phyloP scores from a whole-genome alignment of 2,797 vertebrate genomes.

The Tauraco hartlaubi region DNA sequence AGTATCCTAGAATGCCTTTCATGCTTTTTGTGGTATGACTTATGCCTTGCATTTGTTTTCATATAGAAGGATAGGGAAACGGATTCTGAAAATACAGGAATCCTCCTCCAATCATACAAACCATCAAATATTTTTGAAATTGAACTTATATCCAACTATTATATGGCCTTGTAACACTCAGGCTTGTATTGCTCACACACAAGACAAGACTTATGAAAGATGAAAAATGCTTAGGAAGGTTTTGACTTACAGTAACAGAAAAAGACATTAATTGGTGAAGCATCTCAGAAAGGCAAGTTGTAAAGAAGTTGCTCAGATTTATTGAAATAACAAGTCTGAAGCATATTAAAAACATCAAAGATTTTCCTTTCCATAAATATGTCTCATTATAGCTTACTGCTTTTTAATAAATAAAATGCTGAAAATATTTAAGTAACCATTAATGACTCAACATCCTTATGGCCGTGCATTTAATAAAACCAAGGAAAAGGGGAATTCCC shows the following conservation, averaged over 20 bases:
- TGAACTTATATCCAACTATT: not conserved
- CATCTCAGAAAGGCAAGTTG: not conserved
- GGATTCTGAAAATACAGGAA: not conserved
- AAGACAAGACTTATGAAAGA: not conserved
- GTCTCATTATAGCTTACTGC: not conserved
- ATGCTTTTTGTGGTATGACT: not conserved
- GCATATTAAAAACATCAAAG: not conserved
- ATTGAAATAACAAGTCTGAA: not conserved
- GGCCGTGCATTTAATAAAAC: not conserved
- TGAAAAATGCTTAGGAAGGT: not conserved
- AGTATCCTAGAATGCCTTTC: conserved; percentile 9
- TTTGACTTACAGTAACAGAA: not conserved
- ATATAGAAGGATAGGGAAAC: not conserved
- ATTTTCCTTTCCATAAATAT: not conserved
- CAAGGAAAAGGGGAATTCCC: not conserved
- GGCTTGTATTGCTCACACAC: not conserved
- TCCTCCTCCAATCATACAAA: not conserved
- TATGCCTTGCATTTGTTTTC: not conserved
- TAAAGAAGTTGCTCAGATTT: not conserved
- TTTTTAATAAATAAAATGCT: not conserved
- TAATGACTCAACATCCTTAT: not conserved
- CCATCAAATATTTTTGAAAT: not conserved
- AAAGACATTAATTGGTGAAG: not conserved
- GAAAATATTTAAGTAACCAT: not conserved
- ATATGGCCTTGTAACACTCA: not conserved